These are phyloP conservation scores for Heliconius ethilla DNA, from an alignment of 2,888 invertebrate genomes.

Conservation along the genomic window DNA sequence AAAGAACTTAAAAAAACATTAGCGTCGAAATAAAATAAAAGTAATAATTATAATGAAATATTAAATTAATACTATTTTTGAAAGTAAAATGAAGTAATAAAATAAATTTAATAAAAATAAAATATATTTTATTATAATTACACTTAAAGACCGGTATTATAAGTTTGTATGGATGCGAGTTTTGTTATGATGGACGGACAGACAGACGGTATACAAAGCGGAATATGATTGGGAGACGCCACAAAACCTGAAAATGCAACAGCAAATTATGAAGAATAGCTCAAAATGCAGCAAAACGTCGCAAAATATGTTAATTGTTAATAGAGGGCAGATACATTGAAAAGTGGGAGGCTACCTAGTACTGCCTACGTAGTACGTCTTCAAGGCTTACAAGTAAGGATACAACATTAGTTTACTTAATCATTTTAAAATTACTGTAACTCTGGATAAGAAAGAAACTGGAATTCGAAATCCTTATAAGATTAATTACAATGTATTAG, in stretches of 20 bases:
- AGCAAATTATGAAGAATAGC: constrained; percentile 29
- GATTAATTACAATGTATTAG: constrained; percentile 38
- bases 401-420: constrained; percentile 26
- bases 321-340: constrained; percentile 19
- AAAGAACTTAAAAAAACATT: constrained; percentile 28
- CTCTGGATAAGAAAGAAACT: constrained; percentile 37
- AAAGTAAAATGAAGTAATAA: not conserved
- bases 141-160: constrained; percentile 23
- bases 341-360: constrained; percentile 19
- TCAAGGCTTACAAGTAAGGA: constrained; percentile 28
- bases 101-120: constrained; percentile 2
- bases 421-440: constrained; percentile 28
- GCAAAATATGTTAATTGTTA: constrained; percentile 15
- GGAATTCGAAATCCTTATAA: constrained; percentile 36
- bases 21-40: constrained; percentile 24
- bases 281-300: constrained; percentile 16
- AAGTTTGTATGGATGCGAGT: constrained; percentile 34
- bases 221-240: constrained; percentile 39
- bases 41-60: not conserved
- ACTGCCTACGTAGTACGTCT: not conserved
- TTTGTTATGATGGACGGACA: constrained; percentile 46
- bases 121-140: constrained; percentile 11
- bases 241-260: constrained; percentile 39
- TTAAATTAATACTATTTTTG: not conserved
- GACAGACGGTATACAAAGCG: constrained; percentile 46